phyloP scores from a whole-genome alignment of 1,140 invertebrate genomes.

The Colletes latitarsis region DNA sequence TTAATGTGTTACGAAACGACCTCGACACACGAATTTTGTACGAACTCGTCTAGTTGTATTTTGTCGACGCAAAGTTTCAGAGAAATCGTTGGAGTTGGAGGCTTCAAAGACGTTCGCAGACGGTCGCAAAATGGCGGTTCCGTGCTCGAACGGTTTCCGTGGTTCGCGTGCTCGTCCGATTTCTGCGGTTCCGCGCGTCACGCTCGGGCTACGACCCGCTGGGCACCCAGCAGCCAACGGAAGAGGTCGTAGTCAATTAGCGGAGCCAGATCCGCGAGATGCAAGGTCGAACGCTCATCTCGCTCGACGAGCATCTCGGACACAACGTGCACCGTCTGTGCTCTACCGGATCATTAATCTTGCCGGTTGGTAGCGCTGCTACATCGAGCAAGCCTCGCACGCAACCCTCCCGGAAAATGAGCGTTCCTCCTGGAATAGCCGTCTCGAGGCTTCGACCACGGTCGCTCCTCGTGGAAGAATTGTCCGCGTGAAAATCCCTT shows the following conservation, averaged over 20 bases:
- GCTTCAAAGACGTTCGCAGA: neutral
- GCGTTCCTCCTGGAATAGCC: neutral
- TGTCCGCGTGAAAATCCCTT: too few relatives aligned
- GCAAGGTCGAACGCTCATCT: conserved; percentile 44
- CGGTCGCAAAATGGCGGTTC: neutral
- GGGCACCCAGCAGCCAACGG: conserved; percentile 10
- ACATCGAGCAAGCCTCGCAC: conserved; percentile 16
- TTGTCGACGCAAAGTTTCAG: too few relatives aligned
- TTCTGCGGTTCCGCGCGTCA: conserved; percentile 41
- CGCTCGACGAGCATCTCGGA: conserved; percentile 33
- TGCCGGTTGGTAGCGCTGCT: conserved; percentile 36
- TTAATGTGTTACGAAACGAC: too few relatives aligned
- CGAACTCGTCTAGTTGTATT: too few relatives aligned
- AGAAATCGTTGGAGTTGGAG: too few relatives aligned
- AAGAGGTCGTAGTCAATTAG: conserved; percentile 56
- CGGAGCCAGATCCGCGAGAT: conserved; percentile 50
- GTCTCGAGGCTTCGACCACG: too few relatives aligned
- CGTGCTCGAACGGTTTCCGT: conserved; percentile 10
- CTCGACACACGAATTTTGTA: too few relatives aligned
- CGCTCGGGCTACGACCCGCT: conserved; percentile 17
- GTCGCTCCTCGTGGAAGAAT: neutral
- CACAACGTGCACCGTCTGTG: conserved; percentile 20
- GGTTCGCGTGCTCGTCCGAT: conserved; percentile 36
- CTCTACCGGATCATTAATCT: conserved; percentile 55
- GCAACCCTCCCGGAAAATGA: conserved; percentile 43